Conservation (phyloP, 1,140 invertebrate species). For the Luehdorfia chinensis region DNA sequence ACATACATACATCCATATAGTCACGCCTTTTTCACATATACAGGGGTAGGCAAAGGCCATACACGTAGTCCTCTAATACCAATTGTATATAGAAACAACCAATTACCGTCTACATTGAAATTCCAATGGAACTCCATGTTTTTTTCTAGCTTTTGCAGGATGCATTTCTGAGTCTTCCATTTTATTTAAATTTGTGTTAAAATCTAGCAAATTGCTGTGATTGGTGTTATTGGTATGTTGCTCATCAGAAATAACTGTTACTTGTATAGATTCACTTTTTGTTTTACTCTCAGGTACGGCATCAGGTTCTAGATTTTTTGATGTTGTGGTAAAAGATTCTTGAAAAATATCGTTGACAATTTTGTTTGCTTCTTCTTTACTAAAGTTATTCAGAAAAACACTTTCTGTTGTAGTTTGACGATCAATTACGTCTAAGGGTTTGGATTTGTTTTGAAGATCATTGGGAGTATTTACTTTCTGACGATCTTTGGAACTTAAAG, state of each 20-base stretch:
- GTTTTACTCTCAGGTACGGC: conserved; percentile 13
- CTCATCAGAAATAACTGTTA: background rate
- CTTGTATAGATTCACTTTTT: background rate
- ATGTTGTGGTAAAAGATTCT: conserved; percentile 1
- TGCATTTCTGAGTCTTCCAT: conserved; percentile 39
- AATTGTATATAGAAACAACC: conserved; percentile 19
- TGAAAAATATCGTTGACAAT: too few species aligned
- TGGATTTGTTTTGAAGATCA: too few species aligned
- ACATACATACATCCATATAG: background rate
- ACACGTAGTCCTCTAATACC: background rate
- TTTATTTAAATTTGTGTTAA: too few species aligned
- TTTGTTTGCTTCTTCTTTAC: too few species aligned
- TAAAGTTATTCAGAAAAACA: too few species aligned
- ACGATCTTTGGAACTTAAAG: too few species aligned
- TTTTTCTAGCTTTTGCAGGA: conserved; percentile 47
- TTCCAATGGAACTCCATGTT: conserved; percentile 40
- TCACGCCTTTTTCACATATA: too few species aligned
- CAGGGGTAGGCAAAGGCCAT: too few species aligned
- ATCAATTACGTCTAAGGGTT: too few species aligned
- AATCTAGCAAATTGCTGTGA: too few species aligned
- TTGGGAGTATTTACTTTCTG: too few species aligned
- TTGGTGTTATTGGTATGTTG: conserved; percentile 1
- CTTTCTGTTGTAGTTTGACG: too few species aligned
- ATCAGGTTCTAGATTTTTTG: background rate
- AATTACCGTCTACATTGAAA: conserved; percentile 65